Conservation (phyloP, 2,888 invertebrate genomes). For the Microctonus hyperodae region DNA sequence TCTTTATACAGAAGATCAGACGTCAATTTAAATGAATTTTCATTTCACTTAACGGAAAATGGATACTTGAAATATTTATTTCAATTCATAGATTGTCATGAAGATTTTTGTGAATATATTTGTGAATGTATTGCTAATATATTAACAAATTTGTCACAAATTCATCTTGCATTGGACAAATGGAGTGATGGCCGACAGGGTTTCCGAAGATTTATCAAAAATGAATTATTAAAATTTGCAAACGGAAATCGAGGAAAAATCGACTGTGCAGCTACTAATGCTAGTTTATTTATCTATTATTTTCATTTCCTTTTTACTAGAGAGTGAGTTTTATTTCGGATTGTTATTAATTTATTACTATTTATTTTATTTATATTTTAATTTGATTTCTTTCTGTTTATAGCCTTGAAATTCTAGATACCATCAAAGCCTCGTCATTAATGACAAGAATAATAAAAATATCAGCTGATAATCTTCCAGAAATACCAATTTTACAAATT, state of each 20-base stretch:
- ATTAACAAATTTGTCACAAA: background rate
- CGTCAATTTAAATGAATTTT: conserved; percentile 3
- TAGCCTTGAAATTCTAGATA: background rate
- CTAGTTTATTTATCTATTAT: conserved; percentile 36
- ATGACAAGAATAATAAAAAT: background rate
- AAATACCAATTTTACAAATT: conserved; percentile 37
- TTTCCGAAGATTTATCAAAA: conserved; percentile 38
- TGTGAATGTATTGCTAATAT: background rate
- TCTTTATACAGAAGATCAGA: conserved; percentile 37
- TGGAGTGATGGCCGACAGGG: conserved; percentile 20
- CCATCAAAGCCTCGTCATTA: background rate
- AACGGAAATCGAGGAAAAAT: conserved; percentile 31
- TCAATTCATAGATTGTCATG: background rate
- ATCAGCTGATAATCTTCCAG: background rate
- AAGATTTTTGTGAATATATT: background rate
- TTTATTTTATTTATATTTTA: background rate
- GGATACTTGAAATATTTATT: conserved; percentile 47
- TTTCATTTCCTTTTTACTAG: background rate
- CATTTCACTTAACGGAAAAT: conserved; percentile 25
- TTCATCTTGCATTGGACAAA: conserved; percentile 29
- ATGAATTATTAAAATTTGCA: conserved; percentile 38
- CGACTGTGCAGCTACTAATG: conserved; percentile 18
- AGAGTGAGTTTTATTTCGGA: background rate
- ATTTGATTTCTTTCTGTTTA: conserved; percentile 40
- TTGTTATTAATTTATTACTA: background rate